Evolutionary conservation across 2,113 vertebrate species (phyloP).

Genomic region (Atrichornis clamosus): DNA sequence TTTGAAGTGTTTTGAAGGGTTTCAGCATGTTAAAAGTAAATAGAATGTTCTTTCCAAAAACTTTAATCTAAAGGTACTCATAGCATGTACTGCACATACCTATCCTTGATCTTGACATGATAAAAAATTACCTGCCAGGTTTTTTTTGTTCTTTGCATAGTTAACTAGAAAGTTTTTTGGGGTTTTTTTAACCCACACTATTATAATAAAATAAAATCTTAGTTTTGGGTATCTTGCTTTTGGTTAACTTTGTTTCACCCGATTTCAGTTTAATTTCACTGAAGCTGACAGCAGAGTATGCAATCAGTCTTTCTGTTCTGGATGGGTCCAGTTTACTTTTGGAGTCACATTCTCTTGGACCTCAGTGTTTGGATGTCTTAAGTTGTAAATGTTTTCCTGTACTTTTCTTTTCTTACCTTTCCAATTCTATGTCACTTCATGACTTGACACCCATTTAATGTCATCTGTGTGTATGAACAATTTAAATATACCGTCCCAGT

Average conservation of each 20-base stretch:
- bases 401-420: not conserved
- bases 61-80: not conserved
- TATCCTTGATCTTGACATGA: not conserved
- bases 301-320: not conserved
- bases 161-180: not conserved
- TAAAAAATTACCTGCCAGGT: not conserved
- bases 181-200: not conserved
- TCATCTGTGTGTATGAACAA: not conserved
- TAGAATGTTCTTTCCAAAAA: not conserved
- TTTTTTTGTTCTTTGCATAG: not conserved
- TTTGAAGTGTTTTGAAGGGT: not conserved
- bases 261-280: not conserved
- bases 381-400: not conserved
- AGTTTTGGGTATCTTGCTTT: not conserved
- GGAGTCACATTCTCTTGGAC: not conserved
- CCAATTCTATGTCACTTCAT: not conserved
- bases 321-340: not conserved
- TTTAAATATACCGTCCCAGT: not conserved
- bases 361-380: not conserved
- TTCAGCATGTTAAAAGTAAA: not conserved
- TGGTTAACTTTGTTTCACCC: not conserved
- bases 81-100: not conserved
- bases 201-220: not conserved
- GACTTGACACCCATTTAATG: not conserved
- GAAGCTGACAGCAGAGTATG: not conserved